Percentiles rank a stretch among this genome's conserved stretches.
phyloP scores from a whole-genome alignment of 2,888 invertebrate genomes.

The Cryptocheilus praepositus region DNA sequence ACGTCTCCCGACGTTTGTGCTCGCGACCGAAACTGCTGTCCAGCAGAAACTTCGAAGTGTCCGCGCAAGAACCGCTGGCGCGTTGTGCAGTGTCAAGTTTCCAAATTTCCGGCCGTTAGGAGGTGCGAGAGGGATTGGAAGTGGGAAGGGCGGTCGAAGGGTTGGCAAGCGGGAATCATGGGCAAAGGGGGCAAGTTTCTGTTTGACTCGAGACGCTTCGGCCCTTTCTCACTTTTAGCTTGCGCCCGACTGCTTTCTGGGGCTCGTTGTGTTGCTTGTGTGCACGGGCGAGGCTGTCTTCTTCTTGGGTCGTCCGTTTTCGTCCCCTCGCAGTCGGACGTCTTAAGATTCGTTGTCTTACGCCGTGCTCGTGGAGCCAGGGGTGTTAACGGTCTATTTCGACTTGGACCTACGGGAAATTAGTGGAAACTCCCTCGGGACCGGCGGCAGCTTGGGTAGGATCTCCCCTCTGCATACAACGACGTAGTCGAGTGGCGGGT shows the following conservation, averaged over 20 bases:
- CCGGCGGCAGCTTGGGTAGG: slow-evolving; percentile 39
- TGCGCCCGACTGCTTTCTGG: slow-evolving; percentile 13
- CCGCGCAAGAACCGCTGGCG: slow-evolving; percentile 45
- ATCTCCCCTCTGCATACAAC: slow-evolving; percentile 33
- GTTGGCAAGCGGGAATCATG: slow-evolving; percentile 26
- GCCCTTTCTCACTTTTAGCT: slow-evolving; percentile 47
- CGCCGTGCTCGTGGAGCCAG: slow-evolving; percentile 31
- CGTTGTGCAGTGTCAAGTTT: slow-evolving; percentile 60
- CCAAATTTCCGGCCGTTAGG: slow-evolving; percentile 66
- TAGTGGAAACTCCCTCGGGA: slow-evolving; percentile 57
- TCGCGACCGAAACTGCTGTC: slow-evolving; percentile 41
- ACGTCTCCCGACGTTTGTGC: slow-evolving; percentile 42
- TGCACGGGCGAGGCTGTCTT: slow-evolving; percentile 11
- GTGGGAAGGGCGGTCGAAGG: slow-evolving; percentile 19
- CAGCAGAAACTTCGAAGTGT: slow-evolving; percentile 49
- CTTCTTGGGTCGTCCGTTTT: slow-evolving; percentile 20
- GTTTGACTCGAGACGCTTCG: slow-evolving; percentile 50
- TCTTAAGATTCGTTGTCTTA: slow-evolving; percentile 28
- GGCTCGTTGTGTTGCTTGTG: background rate
- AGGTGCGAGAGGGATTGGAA: slow-evolving; percentile 25
- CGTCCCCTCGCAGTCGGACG: slow-evolving; percentile 22
- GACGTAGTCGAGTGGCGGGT: slow-evolving; percentile 21
- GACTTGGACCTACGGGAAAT: slow-evolving; percentile 61
- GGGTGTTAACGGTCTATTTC: slow-evolving; percentile 60
- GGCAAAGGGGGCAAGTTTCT: slow-evolving; percentile 57